phyloP scores from a whole-genome alignment of 2,888 invertebrate genomes.

The Muschampia plurimacula region DNA sequence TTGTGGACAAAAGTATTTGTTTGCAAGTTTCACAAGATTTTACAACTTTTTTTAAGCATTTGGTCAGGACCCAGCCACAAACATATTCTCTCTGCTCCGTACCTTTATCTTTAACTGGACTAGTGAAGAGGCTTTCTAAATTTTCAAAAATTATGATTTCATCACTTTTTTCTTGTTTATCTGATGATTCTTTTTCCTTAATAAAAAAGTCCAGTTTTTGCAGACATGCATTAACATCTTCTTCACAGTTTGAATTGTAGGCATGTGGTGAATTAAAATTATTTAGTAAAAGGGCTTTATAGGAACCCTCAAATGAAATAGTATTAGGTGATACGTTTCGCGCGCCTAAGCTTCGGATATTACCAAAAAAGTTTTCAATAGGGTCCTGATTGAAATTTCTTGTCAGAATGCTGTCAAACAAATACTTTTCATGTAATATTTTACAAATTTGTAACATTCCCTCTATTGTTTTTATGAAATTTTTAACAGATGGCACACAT shows the following conservation, averaged over 20 bases:
- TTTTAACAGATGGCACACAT: neutral
- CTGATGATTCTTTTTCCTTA: neutral
- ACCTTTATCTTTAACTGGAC: no score
- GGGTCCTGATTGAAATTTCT: conserved; percentile 14
- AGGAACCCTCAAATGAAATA: neutral
- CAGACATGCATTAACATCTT: neutral
- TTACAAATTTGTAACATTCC: neutral
- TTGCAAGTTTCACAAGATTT: neutral
- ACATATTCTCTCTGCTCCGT: neutral
- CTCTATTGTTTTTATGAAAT: neutral
- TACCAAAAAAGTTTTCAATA: conserved; percentile 23
- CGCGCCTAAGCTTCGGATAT: neutral
- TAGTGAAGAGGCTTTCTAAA: no score
- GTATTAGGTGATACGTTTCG: neutral
- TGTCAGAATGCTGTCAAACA: neutral
- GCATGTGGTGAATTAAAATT: neutral
- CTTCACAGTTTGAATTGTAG: neutral
- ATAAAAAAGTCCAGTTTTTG: neutral
- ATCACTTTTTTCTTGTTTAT: no score
- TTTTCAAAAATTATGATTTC: no score
- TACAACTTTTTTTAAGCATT: neutral
- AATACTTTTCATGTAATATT: neutral
- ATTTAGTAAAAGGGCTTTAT: neutral
- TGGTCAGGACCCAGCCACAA: conserved; percentile 2
- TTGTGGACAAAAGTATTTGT: no score